A percentile compares a stretch with the other conserved stretches of the same genome.
phyloP scores from a whole-genome alignment of 2,888 invertebrate species.

The Chalcis sispes region DNA sequence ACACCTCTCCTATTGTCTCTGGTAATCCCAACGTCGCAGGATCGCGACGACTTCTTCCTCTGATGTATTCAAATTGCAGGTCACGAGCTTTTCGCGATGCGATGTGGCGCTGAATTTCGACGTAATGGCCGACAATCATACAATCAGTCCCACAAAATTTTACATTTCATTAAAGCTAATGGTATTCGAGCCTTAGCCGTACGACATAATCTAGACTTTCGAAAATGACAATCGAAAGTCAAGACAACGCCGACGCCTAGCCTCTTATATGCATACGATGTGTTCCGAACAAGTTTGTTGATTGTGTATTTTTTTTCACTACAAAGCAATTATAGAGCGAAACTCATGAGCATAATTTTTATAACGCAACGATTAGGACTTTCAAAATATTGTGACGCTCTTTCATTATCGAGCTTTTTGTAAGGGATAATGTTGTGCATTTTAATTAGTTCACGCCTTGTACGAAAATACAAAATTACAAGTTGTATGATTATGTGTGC shows the following conservation, averaged over 20 bases:
- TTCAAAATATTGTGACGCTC: not conserved
- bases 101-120: conserved; percentile 45
- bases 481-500: too few species aligned
- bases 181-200: not conserved
- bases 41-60: not conserved
- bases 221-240: not conserved
- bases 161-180: conserved; percentile 53
- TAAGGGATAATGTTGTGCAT: not conserved
- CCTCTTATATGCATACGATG: too few species aligned
- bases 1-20: conserved; percentile 16
- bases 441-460: too few species aligned
- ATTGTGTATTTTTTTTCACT: not conserved
- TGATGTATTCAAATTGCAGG: conserved; percentile 59
- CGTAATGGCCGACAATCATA: conserved; percentile 55
- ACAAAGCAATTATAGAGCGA: conserved; percentile 35
- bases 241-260: not conserved
- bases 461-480: too few species aligned
- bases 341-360: not conserved
- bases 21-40: conserved; percentile 8
- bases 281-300: not conserved
- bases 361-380: conserved; percentile 13
- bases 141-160: conserved; percentile 58
- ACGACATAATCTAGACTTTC: not conserved
- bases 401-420: conserved; percentile 15
- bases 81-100: conserved; percentile 30